Conservation (phyloP, 1,140 invertebrate species). For the Metaphire vulgaris region DNA sequence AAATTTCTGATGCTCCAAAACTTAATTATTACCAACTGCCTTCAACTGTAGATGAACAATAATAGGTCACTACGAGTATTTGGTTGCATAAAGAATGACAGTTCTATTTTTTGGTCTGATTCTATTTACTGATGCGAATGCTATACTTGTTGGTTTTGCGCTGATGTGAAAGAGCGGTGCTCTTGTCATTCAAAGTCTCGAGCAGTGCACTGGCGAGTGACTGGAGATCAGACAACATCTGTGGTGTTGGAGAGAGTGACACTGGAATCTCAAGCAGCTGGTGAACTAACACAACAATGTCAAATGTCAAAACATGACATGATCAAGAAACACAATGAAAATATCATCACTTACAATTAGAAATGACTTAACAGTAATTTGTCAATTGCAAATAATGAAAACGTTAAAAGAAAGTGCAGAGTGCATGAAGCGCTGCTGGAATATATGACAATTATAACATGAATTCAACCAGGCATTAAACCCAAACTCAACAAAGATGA, state of each 20-base stretch:
- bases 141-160: slow-evolving; percentile 67
- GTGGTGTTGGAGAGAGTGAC: slow-evolving; percentile 61
- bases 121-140: background rate
- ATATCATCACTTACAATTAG: too few relatives aligned
- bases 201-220: slow-evolving; percentile 67
- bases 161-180: slow-evolving; percentile 70
- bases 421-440: too few relatives aligned
- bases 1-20: background rate
- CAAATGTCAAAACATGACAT: too few relatives aligned
- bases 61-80: background rate
- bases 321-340: too few relatives aligned
- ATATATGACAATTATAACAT: too few relatives aligned
- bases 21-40: background rate
- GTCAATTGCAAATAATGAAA: too few relatives aligned
- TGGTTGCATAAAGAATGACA: background rate
- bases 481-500: too few relatives aligned
- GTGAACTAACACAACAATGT: slow-evolving; percentile 49
- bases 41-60: background rate
- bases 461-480: too few relatives aligned
- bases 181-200: slow-evolving; percentile 77
- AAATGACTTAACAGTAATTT: too few relatives aligned
- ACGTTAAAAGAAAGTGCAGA: too few relatives aligned
- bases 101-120: background rate
- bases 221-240: slow-evolving; percentile 66
- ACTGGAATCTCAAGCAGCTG: slow-evolving; percentile 47